These are phyloP conservation scores for Leuciscus idus DNA, from an alignment of 2,113 vertebrate species.

Conservation along the genomic window DNA sequence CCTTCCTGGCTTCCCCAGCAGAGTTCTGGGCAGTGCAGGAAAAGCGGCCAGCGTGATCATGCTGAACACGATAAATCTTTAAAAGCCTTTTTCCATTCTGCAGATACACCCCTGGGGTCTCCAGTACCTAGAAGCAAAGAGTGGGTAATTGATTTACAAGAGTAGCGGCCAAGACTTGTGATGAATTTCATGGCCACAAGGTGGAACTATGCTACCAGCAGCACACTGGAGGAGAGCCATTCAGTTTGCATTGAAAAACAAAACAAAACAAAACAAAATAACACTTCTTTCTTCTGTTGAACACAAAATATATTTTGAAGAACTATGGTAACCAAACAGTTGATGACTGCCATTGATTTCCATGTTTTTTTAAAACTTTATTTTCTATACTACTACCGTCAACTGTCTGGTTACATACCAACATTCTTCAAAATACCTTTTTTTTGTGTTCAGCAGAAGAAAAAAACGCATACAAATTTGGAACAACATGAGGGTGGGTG, in stretches of 20 bases:
- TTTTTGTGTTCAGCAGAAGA: too few species aligned
- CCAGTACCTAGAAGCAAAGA: slow-evolving; percentile 69
- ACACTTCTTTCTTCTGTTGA: too few species aligned
- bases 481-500: too few species aligned
- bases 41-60: slow-evolving; percentile 79
- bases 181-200: slow-evolving; percentile 63
- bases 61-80: slow-evolving; percentile 77
- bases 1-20: slow-evolving; percentile 74
- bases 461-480: too few species aligned
- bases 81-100: slow-evolving; percentile 76
- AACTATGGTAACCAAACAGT: too few species aligned
- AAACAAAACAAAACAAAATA: too few species aligned
- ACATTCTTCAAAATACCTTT: too few species aligned
- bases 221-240: background rate
- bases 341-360: too few species aligned
- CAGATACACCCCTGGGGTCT: slow-evolving; percentile 68
- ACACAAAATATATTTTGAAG: too few species aligned
- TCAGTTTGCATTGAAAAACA: background rate
- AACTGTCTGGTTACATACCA: too few species aligned
- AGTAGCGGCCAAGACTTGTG: slow-evolving; percentile 37
- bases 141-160: background rate
- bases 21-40: slow-evolving; percentile 79
- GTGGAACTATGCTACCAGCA: slow-evolving; percentile 58
- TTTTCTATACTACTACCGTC: too few species aligned
- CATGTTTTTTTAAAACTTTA: too few species aligned